phyloP scores from a whole-genome alignment of 2,888 invertebrate species.

The Campoletis raptor region DNA sequence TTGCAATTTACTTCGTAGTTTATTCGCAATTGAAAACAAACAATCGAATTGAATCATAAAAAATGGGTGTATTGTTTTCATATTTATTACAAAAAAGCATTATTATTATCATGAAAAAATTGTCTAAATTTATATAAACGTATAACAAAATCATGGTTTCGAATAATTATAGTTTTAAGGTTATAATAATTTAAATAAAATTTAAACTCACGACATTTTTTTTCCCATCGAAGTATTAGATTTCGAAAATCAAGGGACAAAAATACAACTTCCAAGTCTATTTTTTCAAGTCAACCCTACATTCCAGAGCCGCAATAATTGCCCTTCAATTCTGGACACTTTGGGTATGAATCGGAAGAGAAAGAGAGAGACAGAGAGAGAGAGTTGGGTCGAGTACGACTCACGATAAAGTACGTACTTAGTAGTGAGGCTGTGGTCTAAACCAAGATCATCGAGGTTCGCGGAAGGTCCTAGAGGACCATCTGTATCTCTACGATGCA shows the following conservation, averaged over 20 bases:
- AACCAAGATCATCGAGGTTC: slow-evolving; percentile 76
- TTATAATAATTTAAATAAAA: not conserved
- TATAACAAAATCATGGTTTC: too few relatives aligned
- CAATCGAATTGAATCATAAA: not conserved
- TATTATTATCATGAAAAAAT: too few relatives aligned
- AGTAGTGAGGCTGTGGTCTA: slow-evolving; percentile 73
- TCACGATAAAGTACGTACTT: slow-evolving; percentile 78
- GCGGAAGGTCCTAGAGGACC: slow-evolving; percentile 72
- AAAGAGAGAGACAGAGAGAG: slow-evolving; percentile 63
- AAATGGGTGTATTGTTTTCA: not conserved
- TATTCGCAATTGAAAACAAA: not conserved
- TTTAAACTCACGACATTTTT: not conserved
- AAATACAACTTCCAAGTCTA: not conserved
- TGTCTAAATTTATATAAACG: too few relatives aligned
- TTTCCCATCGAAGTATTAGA: not conserved
- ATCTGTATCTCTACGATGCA: slow-evolving; percentile 74
- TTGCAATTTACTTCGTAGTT: not conserved
- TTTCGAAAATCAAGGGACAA: not conserved
- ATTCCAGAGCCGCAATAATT: not conserved
- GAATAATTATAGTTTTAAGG: not conserved
- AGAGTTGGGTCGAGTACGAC: slow-evolving; percentile 69
- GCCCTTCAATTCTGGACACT: not conserved
- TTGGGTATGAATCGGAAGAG: slow-evolving; percentile 13
- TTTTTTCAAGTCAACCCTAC: not conserved
- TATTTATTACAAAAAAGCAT: too few relatives aligned